Conservation (phyloP, 2,888 invertebrate species). For the Exocentrus adspersus region DNA sequence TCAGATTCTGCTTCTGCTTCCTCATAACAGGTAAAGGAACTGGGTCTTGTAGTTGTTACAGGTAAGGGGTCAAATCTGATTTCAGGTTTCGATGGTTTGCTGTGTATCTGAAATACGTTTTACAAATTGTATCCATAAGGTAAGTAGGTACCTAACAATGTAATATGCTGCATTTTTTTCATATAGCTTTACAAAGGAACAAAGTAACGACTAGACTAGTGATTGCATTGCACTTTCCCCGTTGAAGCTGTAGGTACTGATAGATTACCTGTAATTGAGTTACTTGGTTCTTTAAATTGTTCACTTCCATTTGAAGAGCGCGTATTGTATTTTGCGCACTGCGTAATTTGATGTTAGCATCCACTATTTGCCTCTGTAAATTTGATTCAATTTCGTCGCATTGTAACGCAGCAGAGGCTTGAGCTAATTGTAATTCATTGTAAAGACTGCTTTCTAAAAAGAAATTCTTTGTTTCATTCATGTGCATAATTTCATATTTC, state of each 20-base stretch:
- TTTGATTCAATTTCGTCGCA: constrained; percentile 43
- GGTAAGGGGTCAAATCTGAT: neutral
- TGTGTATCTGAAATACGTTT: neutral
- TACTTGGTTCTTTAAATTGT: constrained; percentile 35
- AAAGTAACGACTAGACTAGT: too few species aligned
- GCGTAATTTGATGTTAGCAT: constrained; percentile 37
- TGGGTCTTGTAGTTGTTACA: neutral
- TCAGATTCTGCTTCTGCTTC: neutral
- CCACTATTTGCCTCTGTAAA: constrained; percentile 39
- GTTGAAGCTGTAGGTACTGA: too few species aligned
- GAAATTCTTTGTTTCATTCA: too few species aligned
- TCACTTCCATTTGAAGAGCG: constrained; percentile 34
- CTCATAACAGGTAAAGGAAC: neutral
- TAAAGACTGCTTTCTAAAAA: constrained; percentile 39
- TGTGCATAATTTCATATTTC: too few species aligned
- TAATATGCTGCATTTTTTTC: too few species aligned
- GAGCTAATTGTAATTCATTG: constrained; percentile 40
- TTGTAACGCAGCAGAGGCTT: constrained; percentile 39
- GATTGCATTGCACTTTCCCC: too few species aligned
- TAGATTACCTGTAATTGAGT: constrained; percentile 26
- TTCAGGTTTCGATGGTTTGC: neutral
- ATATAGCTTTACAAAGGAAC: too few species aligned
- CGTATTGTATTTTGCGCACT: constrained; percentile 37
- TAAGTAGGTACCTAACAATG: too few species aligned
- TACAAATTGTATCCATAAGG: too few species aligned